phyloP scores from a whole-genome alignment of 2,888 invertebrate genomes.

The Sarcophaga carnaria region DNA sequence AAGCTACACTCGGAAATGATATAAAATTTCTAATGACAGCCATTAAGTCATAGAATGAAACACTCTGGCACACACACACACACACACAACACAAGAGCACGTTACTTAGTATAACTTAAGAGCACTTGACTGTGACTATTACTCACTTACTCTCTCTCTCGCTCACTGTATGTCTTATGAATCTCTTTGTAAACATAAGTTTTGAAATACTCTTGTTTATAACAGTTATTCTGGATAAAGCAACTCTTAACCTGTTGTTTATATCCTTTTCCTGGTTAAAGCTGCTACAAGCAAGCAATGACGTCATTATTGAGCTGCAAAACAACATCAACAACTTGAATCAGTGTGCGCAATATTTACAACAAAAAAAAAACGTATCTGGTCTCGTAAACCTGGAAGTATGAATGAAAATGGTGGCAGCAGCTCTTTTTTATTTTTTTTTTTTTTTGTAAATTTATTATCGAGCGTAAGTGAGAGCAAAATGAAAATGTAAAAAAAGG shows the following conservation, averaged over 20 bases:
- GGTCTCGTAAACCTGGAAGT: conserved; percentile 50
- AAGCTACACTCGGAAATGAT: conserved; percentile 62
- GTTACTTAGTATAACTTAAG: background rate
- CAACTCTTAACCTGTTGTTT: conserved; percentile 38
- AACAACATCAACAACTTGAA: conserved; percentile 8
- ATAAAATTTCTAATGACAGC: conserved; percentile 39
- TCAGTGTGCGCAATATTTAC: background rate
- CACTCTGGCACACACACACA: background rate
- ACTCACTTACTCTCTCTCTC: conserved; percentile 10
- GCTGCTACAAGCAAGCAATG: conserved; percentile 24
- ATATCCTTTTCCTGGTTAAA: background rate
- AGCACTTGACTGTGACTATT: background rate
- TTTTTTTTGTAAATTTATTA: too few species aligned
- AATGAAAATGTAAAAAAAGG: background rate
- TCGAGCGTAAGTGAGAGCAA: too few species aligned
- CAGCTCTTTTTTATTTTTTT: conserved; percentile 23
- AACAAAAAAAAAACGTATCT: conserved; percentile 5
- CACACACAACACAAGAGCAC: conserved; percentile 15
- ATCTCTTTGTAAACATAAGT: background rate
- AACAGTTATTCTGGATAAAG: conserved; percentile 46
- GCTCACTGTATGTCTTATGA: background rate
- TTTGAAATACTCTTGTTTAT: conserved; percentile 22
- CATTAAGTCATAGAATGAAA: conserved; percentile 17
- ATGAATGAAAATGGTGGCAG: conserved; percentile 68
- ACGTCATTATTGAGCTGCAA: conserved; percentile 56